These are phyloP conservation scores for Petrolisthes manimaculis DNA, from an alignment of 2,888 invertebrate genomes.

Conservation along the genomic window DNA sequence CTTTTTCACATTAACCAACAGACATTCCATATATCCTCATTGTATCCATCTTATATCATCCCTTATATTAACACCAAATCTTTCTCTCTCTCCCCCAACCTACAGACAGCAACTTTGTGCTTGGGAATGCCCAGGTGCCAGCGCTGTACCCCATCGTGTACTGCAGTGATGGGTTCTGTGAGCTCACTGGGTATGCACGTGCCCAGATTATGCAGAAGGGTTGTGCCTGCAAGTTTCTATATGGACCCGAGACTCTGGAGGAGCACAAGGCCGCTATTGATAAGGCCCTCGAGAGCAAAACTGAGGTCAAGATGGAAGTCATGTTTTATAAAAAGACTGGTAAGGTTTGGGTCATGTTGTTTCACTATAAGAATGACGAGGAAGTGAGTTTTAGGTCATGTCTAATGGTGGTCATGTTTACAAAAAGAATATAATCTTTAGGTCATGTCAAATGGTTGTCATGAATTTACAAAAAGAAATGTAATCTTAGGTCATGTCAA, in stretches of 20 bases:
- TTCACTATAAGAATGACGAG: background rate
- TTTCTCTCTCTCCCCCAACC: background rate
- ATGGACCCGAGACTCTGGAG: slow-evolving; percentile 90
- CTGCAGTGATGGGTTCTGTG: slow-evolving; percentile 96
- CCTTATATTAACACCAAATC: too few relatives aligned
- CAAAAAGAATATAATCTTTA: background rate
- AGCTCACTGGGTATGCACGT: slow-evolving; percentile 91
- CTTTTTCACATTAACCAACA: background rate
- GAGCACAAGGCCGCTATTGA: slow-evolving; percentile 91
- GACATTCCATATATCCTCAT: background rate
- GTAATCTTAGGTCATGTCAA: background rate
- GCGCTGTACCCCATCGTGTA: slow-evolving; percentile 91
- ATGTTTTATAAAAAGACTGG: slow-evolving; percentile 95
- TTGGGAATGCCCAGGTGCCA: slow-evolving; percentile 94
- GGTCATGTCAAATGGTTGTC: background rate
- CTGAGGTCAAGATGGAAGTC: slow-evolving; percentile 92
- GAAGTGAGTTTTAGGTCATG: background rate
- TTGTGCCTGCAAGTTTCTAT: slow-evolving; percentile 94
- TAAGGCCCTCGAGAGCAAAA: slow-evolving; percentile 87
- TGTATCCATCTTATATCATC: background rate
- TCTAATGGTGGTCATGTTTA: background rate
- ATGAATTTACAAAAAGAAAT: background rate
- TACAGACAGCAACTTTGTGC: slow-evolving; percentile 95
- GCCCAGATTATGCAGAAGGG: slow-evolving; percentile 98
- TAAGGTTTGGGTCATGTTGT: slow-evolving; percentile 71